Percentiles rank a stretch among this genome's conserved stretches.
Conservation (phyloP, 2,888 invertebrate species). For the Malachius bipustulatus region DNA sequence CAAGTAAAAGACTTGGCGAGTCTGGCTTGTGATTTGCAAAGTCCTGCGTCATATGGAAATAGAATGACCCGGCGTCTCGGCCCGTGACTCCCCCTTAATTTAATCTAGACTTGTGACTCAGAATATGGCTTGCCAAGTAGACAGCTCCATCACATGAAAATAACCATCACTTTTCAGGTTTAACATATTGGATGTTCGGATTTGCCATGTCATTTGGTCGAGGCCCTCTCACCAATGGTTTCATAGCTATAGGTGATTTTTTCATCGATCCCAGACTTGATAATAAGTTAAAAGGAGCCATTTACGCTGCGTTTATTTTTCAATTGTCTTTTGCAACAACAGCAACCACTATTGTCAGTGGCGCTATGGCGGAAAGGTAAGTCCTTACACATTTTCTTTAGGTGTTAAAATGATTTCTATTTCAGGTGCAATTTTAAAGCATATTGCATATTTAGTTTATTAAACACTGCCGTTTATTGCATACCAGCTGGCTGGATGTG, state of each 20-base stretch:
- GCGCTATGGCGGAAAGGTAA: slow-evolving; percentile 89
- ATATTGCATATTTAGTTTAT: slow-evolving; percentile 78
- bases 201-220: slow-evolving; percentile 84
- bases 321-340: slow-evolving; percentile 84
- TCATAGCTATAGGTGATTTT: slow-evolving; percentile 76
- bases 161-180: slow-evolving; percentile 42
- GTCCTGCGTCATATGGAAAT: too few relatives aligned
- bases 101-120: too few relatives aligned
- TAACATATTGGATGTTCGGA: slow-evolving; percentile 92
- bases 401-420: too few relatives aligned
- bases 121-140: too few relatives aligned
- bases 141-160: too few relatives aligned
- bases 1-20: too few relatives aligned
- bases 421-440: slow-evolving; percentile 78
- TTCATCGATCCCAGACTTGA: slow-evolving; percentile 63
- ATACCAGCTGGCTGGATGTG: slow-evolving; percentile 91
- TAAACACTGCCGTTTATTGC: slow-evolving; percentile 84
- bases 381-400: neutral
- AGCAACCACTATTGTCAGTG: slow-evolving; percentile 84
- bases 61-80: too few relatives aligned
- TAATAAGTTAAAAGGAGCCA: slow-evolving; percentile 69
- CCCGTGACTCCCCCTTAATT: too few relatives aligned
- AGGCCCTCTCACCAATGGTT: slow-evolving; percentile 58
- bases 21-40: too few relatives aligned
- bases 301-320: slow-evolving; percentile 80